A percentile compares a stretch with the other conserved stretches of the same genome.
Conservation (phyloP, 2,113 vertebrate genomes). For the Scortum barcoo region DNA sequence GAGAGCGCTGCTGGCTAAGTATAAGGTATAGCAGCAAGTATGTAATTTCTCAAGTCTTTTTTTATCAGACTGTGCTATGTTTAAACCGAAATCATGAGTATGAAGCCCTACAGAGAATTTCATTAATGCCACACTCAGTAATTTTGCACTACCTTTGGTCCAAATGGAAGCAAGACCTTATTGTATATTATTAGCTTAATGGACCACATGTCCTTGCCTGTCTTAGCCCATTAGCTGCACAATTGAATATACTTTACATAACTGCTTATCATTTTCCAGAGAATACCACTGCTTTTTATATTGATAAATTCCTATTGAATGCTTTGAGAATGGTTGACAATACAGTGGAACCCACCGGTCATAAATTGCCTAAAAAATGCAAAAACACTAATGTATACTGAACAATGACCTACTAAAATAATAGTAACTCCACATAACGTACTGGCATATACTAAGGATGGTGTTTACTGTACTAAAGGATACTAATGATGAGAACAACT, state of each 20-base stretch:
- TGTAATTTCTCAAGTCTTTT: background rate
- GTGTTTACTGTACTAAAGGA: background rate
- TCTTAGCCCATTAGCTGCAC: slow-evolving; percentile 26
- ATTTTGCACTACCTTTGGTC: slow-evolving; percentile 31
- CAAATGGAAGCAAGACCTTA: slow-evolving; percentile 3
- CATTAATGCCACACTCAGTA: background rate
- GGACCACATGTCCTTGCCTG: slow-evolving; percentile 29
- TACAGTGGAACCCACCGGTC: background rate
- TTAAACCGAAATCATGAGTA: background rate
- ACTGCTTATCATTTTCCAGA: slow-evolving; percentile 14
- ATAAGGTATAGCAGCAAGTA: slow-evolving; percentile 87
- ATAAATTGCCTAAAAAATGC: background rate
- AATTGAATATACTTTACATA: slow-evolving; percentile 26
- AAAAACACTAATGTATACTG: background rate
- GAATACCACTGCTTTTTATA: slow-evolving; percentile 7
- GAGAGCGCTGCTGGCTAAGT: slow-evolving; percentile 95
- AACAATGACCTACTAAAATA: background rate
- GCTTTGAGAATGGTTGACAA: background rate
- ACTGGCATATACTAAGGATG: background rate
- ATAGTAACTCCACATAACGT: background rate
- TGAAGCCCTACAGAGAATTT: background rate
- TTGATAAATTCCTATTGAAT: background rate
- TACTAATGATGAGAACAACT: background rate
- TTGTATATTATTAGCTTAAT: slow-evolving; percentile 51
- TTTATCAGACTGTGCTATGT: slow-evolving; percentile 19